Conservation (phyloP, 1,140 invertebrate genomes). For the Lordiphosa clarofinis region DNA sequence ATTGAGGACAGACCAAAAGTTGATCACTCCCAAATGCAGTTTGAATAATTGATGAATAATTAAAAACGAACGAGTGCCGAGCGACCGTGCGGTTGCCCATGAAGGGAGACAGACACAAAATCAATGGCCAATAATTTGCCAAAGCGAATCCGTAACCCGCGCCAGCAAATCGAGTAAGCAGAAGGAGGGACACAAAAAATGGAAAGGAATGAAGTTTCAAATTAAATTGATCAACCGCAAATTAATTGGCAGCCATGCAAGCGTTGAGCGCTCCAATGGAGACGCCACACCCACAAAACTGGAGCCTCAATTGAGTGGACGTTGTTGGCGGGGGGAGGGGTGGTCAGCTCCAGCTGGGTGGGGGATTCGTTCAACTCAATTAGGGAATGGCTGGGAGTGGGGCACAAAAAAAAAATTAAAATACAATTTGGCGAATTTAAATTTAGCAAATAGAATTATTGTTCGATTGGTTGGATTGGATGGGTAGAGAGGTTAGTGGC, state of each 20-base stretch:
- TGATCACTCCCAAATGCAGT: constrained; percentile 77
- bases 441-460: constrained; percentile 76
- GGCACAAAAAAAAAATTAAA: constrained; percentile 36
- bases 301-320: constrained; percentile 5
- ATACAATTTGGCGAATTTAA: constrained; percentile 76
- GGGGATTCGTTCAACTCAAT: constrained; percentile 63
- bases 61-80: constrained; percentile 47
- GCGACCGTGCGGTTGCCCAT: constrained; percentile 25
- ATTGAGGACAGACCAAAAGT: constrained; percentile 72
- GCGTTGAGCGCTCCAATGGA: constrained; percentile 43
- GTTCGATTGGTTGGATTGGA: constrained; percentile 20
- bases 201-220: constrained; percentile 53
- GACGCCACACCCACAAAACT: constrained; percentile 14
- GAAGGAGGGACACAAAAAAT: constrained; percentile 9
- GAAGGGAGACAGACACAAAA: constrained; percentile 34
- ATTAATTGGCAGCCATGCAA: constrained; percentile 77
- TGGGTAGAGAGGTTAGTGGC: constrained; percentile 52
- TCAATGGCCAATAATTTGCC: constrained; percentile 78
- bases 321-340: background rate
- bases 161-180: constrained; percentile 28
- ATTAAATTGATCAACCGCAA: constrained; percentile 80
- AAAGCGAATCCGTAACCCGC: constrained; percentile 53
- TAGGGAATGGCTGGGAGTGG: constrained; percentile 19
- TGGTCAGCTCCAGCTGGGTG: constrained; percentile 9
- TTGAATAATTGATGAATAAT: constrained; percentile 79